Base-by-base conservation (phyloP, 1,140 invertebrate species). In the Ostrea edulis region DNA sequence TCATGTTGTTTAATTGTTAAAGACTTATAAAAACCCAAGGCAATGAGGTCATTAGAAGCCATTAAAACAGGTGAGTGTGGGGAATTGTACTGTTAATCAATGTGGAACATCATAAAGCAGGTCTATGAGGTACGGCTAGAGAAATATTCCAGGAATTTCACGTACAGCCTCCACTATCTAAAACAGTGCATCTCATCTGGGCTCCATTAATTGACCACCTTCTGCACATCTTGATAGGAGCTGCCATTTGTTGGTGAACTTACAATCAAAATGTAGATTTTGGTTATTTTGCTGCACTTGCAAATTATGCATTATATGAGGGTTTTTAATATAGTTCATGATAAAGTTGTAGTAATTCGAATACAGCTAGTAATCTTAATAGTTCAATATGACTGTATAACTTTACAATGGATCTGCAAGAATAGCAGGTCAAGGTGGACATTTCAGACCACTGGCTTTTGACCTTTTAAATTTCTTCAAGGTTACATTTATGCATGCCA, bases 241-340 rank as follows among this genome's bases (percentile, higher is more conserved):
- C 14, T 62, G 55, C 29, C 68, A 77, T 77, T 25, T 77, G 29
- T 77, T 77, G 68, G 22, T 77, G 11, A 77, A 77, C 68, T 20
- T 20, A n/a, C 14, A 62, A 62, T 62, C 7, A 62, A 20, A 20
- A 17, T 62, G 35, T 62, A 62, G 55, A 7, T 62, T 62, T n/a
- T 62, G 55, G 17, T 20, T 17, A 3, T 3, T 62, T 62, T 62
- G 55, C 17, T 62, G 17, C n/a, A 62, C 55, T 8, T 62, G 35
- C 35, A n/a, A n/a, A n/a, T 44, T 44, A 2, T 44, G 35, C 5
- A 5, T 44, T 44, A n/a, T n/a, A n/a, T n/a, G n/a, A n/a, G n/a
- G n/a, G n/a, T 44, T 44, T 44, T 44, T 44, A 44, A 44, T 44
- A 44, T 44, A 44, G 1, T 44, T 44, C 1, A 44, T 44, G 35